phyloP scores from a whole-genome alignment of 2,113 vertebrate genomes.

The human (Homo sapiens) region GRCh38 chr17:72564001-72564500 shows the following conservation, averaged over 20 bases:
- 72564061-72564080: fast-evolving
- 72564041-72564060: not conserved
- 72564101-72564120: fast-evolving
- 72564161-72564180: not conserved
- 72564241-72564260: fast-evolving
- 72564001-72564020: no score
- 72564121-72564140: no score
- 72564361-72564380: no score
- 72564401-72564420: not conserved
- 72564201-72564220: not conserved
- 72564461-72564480: not conserved
- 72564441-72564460: not conserved
- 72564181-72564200: not conserved
- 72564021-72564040: no score
- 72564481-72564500: not conserved
- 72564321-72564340: no score
- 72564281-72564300: fast-evolving
- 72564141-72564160: fast-evolving
- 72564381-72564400: fast-evolving
- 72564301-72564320: not conserved
- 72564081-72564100: fast-evolving
- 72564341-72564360: not conserved
- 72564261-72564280: not conserved
- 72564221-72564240: not conserved
- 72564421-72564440: fast-evolving